Evolutionary conservation across 2,797 vertebrate genomes (phyloP), one percentile per base, ranked within the genome.

Genomic region (Pangasius mekongensis): DNA sequence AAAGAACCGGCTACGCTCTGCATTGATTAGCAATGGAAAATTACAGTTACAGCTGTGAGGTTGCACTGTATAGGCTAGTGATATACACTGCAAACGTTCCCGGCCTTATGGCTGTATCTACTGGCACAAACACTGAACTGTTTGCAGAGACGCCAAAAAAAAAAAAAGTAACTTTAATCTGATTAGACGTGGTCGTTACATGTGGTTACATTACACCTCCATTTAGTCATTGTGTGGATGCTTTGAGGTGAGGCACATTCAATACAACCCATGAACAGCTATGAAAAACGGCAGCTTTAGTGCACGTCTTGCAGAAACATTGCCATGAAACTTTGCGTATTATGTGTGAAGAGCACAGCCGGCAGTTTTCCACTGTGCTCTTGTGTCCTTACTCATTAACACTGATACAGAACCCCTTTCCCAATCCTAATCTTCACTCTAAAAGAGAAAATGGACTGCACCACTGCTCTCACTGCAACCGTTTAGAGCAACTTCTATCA

Each of bases 11-110:
- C 81, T 62, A 71, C 3, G 49, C 82, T 87, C 18, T 24, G 73
- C 88, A 89, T 87, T 89, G 76, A 89, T 83, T 87, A 85, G 58
- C 76, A 54, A 84, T 89, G 88, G 88, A 89, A 89, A 89, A 84
- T 87, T 84, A 87, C 73, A 84, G 85, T 62, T 56, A 49, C 73
- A 62, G 85, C 43, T 60, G 22, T 16, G 33, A 30, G 66, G 22
- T 66, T 88, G 74, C 36, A 1, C 36, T 62, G 56, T 60, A 47
- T 22, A 47, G 56, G 71, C 64, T 36, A 36, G 66, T 5, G 30
- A 84, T 24, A 36, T 52, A 84, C 62, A 67, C n/a, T 33, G 82
- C 43, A 67, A 54, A 54, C 83, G 36, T 24, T 52, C 0, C 82
- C 67, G 16, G 16, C 58, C 43, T 84, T 33, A 24, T 9, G 27